Conservation (phyloP, 2,113 vertebrate species). For the Mohoua ochrocephala region DNA sequence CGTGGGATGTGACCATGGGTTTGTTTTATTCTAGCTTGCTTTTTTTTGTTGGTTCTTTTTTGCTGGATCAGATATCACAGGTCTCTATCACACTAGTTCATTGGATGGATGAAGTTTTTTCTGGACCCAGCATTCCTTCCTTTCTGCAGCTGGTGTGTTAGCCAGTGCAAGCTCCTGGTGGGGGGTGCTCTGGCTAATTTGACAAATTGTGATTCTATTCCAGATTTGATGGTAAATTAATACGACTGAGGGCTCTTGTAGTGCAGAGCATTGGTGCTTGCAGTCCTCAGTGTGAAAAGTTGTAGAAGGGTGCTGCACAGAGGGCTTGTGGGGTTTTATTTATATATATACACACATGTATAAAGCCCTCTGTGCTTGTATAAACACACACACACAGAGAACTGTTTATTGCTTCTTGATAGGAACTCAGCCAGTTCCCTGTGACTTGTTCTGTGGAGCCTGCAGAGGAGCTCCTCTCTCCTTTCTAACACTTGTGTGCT, state of each 20-base stretch:
- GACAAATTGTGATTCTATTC: not conserved
- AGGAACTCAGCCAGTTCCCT: not conserved
- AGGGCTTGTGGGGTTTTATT: not conserved
- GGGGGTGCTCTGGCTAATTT: not conserved
- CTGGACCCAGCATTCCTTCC: not conserved
- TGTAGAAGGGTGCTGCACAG: not conserved
- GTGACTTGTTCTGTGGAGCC: not conserved
- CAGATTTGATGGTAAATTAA: not conserved
- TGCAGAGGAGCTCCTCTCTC: not conserved
- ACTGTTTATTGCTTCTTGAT: not conserved
- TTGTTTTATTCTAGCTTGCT: not conserved
- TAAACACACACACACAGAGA: not conserved
- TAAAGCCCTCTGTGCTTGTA: fast-evolving
- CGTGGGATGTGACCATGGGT: not conserved
- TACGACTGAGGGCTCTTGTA: not conserved
- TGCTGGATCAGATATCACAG: not conserved
- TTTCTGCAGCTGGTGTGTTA: not conserved
- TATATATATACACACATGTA: fast-evolving
- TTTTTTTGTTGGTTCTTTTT: not conserved
- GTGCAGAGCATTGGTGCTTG: not conserved
- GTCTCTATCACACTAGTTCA: not conserved
- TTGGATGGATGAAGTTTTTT: not conserved
- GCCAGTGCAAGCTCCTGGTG: not conserved
- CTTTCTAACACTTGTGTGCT: not conserved
- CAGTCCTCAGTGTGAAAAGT: not conserved